A percentile compares a stretch with the other conserved stretches of the same genome.
Evolutionary conservation across 2,797 vertebrate genomes (phyloP).

Genomic region (Phrynocephalus guinanensis): DNA sequence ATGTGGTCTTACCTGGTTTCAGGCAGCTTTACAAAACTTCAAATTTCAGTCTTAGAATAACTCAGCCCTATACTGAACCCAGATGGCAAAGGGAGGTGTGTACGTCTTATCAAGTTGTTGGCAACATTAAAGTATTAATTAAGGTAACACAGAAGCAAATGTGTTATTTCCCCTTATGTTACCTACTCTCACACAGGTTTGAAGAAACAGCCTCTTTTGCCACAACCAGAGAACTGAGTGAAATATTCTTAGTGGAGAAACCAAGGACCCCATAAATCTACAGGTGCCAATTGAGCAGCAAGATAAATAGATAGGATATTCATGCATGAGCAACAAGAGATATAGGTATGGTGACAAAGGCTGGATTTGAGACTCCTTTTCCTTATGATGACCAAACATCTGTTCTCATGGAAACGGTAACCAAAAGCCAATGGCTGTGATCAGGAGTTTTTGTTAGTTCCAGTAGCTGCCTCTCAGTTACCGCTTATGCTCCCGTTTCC

Average conservation of each 20-base stretch:
- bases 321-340: background rate
- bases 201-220: background rate
- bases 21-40: background rate
- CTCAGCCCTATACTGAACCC: background rate
- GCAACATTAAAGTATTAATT: slow-evolving; percentile 1
- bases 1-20: background rate
- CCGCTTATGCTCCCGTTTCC: slow-evolving; percentile 35
- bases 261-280: background rate
- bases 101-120: background rate
- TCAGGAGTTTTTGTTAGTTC: slow-evolving; percentile 39
- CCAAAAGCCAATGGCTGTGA: slow-evolving; percentile 47
- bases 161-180: background rate
- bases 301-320: background rate
- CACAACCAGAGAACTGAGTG: background rate
- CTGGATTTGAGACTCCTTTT: background rate
- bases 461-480: slow-evolving; percentile 14
- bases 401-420: slow-evolving; percentile 67
- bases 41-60: background rate
- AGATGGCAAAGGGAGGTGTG: background rate
- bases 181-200: background rate
- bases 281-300: background rate
- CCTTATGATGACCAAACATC: slow-evolving; percentile 35
- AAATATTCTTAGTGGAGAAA: background rate
- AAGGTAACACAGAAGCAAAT: background rate
- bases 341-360: slow-evolving; percentile 18